Conservation (phyloP, 2,797 vertebrate species). For the Cyprinella venusta region DNA sequence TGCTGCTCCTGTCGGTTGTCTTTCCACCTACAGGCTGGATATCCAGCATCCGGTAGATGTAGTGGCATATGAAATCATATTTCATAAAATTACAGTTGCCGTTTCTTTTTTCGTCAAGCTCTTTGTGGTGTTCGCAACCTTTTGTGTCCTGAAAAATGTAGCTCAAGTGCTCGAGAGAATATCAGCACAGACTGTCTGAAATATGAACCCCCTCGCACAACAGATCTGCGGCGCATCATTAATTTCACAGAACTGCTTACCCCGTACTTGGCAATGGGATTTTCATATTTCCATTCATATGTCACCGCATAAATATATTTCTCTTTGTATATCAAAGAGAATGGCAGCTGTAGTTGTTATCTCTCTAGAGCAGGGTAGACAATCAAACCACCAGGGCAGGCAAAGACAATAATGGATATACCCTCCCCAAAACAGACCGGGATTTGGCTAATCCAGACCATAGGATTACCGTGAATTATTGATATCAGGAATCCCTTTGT, state of each 20-base stretch:
- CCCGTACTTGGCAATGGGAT: conserved; percentile 27
- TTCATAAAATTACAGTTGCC: conserved; percentile 23
- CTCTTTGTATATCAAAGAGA: conserved; percentile 34
- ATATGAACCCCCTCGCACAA: conserved; percentile 24
- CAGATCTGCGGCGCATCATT: conserved; percentile 39
- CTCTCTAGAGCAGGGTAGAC: conserved; percentile 23
- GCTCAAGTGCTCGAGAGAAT: conserved; percentile 26
- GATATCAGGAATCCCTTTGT: conserved; percentile 26
- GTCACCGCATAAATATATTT: conserved; percentile 26
- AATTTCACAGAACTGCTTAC: conserved; percentile 41
- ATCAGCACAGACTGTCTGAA: conserved; percentile 33
- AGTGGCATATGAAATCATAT: conserved; percentile 11
- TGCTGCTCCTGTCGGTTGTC: conserved; percentile 10
- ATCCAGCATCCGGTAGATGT: conserved; percentile 2
- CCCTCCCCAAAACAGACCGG: conserved; percentile 16
- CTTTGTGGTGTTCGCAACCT: conserved; percentile 21
- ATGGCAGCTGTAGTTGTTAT: conserved; percentile 37
- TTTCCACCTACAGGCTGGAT: conserved; percentile 19
- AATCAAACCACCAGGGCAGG: conserved; percentile 31
- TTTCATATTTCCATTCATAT: conserved; percentile 41
- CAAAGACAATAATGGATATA: conserved; percentile 11
- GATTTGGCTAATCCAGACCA: conserved; percentile 37
- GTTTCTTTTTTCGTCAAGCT: not conserved
- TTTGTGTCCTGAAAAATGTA: conserved; percentile 26
- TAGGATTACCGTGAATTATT: conserved; percentile 29